A percentile compares a stretch with the other conserved stretches of the same genome.
Conservation (phyloP, 2,888 invertebrate genomes). For the Aphodius sticticus region DNA sequence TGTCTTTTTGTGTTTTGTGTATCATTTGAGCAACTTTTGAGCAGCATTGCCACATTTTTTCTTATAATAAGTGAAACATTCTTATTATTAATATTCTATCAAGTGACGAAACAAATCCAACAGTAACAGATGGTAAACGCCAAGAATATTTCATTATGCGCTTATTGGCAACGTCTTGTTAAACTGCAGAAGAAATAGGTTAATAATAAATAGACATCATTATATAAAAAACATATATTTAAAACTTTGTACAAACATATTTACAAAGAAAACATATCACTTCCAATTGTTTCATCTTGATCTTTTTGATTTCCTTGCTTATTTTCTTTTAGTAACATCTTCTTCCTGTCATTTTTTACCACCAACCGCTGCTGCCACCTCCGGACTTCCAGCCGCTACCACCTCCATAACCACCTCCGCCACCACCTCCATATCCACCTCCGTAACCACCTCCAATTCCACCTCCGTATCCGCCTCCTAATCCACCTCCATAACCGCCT, state of each 20-base stretch:
- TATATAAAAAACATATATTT: neutral
- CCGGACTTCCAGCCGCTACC: slow-evolving; percentile 22
- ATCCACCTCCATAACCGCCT: slow-evolving; percentile 7
- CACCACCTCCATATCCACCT: slow-evolving; percentile 31
- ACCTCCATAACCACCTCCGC: slow-evolving; percentile 37
- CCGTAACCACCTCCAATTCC: slow-evolving; percentile 31
- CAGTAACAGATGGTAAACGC: too few species aligned
- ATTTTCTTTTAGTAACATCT: neutral
- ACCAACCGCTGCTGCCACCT: slow-evolving; percentile 24
- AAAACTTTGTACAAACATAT: neutral
- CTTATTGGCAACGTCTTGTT: neutral
- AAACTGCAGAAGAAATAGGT: neutral
- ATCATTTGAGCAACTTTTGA: too few species aligned
- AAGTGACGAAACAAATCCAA: too few species aligned
- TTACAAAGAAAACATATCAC: neutral
- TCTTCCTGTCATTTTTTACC: slow-evolving; percentile 10
- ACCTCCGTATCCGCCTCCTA: slow-evolving; percentile 24
- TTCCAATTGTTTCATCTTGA: neutral
- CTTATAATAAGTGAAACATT: too few species aligned
- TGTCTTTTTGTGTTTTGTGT: too few species aligned
- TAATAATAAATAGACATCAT: neutral
- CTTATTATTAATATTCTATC: too few species aligned
- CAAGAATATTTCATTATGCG: neutral
- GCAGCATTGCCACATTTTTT: too few species aligned
- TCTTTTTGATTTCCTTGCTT: neutral